Percentiles rank a stretch among this genome's conserved stretches.
Conservation (phyloP, 2,113 vertebrate genomes). For the Ammodramus savannarum region DNA sequence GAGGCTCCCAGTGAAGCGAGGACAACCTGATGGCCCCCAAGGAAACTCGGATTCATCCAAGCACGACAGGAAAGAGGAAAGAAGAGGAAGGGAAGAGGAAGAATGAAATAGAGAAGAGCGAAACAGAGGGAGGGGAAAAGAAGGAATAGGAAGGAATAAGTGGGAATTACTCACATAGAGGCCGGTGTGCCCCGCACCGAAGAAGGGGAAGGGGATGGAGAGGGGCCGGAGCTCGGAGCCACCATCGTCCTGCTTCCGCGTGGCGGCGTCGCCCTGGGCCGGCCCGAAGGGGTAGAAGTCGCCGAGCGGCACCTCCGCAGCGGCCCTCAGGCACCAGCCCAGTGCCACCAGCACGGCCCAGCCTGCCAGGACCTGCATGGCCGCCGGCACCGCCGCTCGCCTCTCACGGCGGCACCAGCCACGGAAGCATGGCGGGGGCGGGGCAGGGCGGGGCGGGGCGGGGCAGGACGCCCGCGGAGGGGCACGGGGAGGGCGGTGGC, state of each 20-base stretch:
- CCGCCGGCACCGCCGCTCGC: neutral
- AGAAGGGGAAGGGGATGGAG: slow-evolving; percentile 90
- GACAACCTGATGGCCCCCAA: neutral
- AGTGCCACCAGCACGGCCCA: slow-evolving; percentile 66
- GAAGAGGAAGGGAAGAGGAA: neutral
- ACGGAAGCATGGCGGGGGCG: neutral
- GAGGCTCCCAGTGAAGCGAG: neutral
- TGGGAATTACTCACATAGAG: slow-evolving; percentile 88
- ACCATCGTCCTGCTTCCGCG: slow-evolving; percentile 91
- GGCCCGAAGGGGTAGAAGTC: slow-evolving; percentile 92
- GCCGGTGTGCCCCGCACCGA: slow-evolving; percentile 88
- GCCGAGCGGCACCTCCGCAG: slow-evolving; percentile 79
- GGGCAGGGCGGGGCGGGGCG: neutral
- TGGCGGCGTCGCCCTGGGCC: slow-evolving; percentile 76
- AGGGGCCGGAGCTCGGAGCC: slow-evolving; percentile 90
- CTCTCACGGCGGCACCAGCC: neutral
- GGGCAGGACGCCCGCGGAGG: neutral
- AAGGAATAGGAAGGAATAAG: neutral
- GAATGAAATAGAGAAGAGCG: neutral
- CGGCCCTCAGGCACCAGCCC: slow-evolving; percentile 52
- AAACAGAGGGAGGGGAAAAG: neutral
- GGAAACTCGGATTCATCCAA: neutral
- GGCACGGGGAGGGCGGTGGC: neutral
- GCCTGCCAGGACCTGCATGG: slow-evolving; percentile 60
- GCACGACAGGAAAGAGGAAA: neutral